These are phyloP conservation scores for Aldabrachelys gigantea DNA, from an alignment of 2,113 vertebrate species.

Conservation along the genomic window DNA sequence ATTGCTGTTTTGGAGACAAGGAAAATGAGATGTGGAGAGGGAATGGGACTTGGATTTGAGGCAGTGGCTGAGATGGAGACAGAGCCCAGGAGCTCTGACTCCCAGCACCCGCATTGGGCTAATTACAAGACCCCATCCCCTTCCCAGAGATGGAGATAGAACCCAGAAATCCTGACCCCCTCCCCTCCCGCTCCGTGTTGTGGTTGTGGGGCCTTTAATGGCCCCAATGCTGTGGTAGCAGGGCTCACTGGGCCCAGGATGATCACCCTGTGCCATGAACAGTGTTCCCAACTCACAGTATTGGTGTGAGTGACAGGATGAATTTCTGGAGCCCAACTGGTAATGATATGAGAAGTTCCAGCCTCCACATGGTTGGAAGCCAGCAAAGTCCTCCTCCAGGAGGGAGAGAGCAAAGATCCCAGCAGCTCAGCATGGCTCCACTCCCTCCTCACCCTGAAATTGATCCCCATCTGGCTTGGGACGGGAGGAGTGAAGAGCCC, in stretches of 20 bases:
- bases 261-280: neutral
- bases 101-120: neutral
- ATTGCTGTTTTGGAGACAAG: neutral
- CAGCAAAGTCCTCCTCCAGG: too few relatives aligned
- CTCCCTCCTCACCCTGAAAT: neutral
- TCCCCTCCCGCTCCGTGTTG: neutral
- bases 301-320: neutral
- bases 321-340: neutral
- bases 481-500: neutral
- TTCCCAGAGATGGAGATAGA: neutral
- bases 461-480: neutral
- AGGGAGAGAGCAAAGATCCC: neutral
- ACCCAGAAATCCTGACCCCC: neutral
- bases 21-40: neutral
- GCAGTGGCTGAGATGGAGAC: neutral
- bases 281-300: neutral
- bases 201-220: neutral
- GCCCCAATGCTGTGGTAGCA: too few relatives aligned
- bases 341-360: neutral
- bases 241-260: neutral
- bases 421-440: neutral
- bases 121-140: neutral
- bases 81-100: neutral
- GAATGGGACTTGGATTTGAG: neutral
- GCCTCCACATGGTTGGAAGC: neutral